phyloP scores from a whole-genome alignment of 2,888 invertebrate species.

The Phyllotreta cruciferae region DNA sequence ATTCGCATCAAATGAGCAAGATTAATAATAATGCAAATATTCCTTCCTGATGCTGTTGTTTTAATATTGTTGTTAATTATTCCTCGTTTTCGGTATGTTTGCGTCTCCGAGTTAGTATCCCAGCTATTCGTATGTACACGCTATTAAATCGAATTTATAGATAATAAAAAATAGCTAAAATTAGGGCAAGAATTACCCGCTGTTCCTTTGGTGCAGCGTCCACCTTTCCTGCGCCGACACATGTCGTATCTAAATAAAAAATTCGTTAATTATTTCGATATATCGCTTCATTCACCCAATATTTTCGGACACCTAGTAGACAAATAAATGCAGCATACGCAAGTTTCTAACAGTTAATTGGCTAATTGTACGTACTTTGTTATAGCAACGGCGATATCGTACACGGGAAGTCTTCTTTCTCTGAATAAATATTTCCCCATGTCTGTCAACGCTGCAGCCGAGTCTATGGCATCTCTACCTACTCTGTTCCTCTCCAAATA shows the following conservation, averaged over 20 bases:
- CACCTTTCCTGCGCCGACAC: conserved; percentile 96
- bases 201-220: conserved; percentile 97
- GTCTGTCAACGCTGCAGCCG: conserved; percentile 92
- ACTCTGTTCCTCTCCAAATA: conserved; percentile 93
- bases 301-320: background rate
- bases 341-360: background rate
- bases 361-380: conserved; percentile 80
- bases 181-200: conserved; percentile 76
- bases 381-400: conserved; percentile 94
- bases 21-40: too few relatives aligned
- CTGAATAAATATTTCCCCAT: conserved; percentile 97
- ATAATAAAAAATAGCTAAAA: conserved; percentile 17
- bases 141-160: conserved; percentile 29
- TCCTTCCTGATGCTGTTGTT: conserved; percentile 24
- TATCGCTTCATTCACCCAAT: background rate
- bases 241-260: conserved; percentile 86
- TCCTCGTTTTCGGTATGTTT: conserved; percentile 21
- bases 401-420: conserved; percentile 91
- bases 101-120: conserved; percentile 37
- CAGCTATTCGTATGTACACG: conserved; percentile 40
- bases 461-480: conserved; percentile 92
- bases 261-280: background rate
- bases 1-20: too few relatives aligned
- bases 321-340: background rate
- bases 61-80: conserved; percentile 11